A percentile compares a stretch with the other conserved stretches of the same genome.
Evolutionary conservation across 30 jellyfish, hydroid and myxozoan genomes (phyloP).

Genomic region (Pseudorhiza aurosa): DNA sequence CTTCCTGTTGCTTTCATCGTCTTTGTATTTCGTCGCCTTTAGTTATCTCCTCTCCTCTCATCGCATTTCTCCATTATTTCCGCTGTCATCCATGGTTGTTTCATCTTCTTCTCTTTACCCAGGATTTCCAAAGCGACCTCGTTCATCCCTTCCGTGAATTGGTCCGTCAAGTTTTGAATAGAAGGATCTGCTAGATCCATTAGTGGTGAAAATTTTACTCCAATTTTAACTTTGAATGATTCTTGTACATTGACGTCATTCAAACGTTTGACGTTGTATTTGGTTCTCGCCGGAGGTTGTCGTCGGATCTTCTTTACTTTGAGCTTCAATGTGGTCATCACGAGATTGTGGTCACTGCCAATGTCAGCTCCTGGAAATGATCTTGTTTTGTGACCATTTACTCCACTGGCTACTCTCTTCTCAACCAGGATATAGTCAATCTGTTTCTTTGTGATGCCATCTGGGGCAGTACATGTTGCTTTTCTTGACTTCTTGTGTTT

Average conservation of each 20-base stretch:
- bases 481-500: constrained; percentile 27
- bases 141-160: constrained; percentile 47
- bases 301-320: constrained; percentile 20
- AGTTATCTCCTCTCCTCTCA: constrained; percentile 17
- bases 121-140: constrained; percentile 42
- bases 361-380: constrained; percentile 42
- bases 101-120: constrained; percentile 39
- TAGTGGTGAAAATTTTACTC: constrained; percentile 47
- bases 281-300: constrained; percentile 20
- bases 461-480: constrained; percentile 40
- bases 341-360: constrained; percentile 39
- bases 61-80: constrained; percentile 46
- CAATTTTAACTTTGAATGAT: constrained; percentile 9
- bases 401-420: constrained; percentile 19
- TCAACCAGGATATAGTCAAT: constrained; percentile 44
- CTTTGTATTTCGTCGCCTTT: constrained; percentile 25
- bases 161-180: constrained; percentile 27
- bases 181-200: constrained; percentile 23
- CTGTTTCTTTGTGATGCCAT: not conserved
- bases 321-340: constrained; percentile 21
- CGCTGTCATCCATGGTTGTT: constrained; percentile 48
- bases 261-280: constrained; percentile 44
- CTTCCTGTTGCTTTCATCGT: too few relatives aligned
- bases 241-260: constrained; percentile 18
- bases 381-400: constrained; percentile 34